These are phyloP conservation scores for Homarus americanus DNA, from an alignment of 1,140 invertebrate genomes.

Conservation along the genomic window DNA sequence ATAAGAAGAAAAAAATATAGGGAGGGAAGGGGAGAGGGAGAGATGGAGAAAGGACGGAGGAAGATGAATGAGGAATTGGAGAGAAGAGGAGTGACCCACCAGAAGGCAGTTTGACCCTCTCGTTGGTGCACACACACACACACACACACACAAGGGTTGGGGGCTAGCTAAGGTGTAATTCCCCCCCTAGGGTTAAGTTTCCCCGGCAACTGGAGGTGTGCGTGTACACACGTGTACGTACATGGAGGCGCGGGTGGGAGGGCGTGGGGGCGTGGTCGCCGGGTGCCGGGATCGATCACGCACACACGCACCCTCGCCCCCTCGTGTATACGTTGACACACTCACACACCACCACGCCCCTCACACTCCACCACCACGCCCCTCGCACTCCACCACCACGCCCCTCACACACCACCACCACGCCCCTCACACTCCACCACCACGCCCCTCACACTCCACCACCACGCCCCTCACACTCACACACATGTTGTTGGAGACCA, in stretches of 20 bases:
- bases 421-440: no score
- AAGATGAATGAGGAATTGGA: background rate
- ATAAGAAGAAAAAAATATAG: background rate
- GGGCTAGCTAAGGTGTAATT: background rate
- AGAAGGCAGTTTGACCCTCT: no score
- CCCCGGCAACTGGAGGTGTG: background rate
- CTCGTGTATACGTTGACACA: no score
- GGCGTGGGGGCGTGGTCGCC: background rate
- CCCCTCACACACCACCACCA: no score
- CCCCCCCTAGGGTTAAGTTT: background rate
- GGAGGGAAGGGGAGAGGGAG: background rate
- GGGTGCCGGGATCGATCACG: background rate
- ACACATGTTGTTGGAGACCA: no score
- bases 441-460: no score
- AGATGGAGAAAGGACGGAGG: conserved; percentile 28
- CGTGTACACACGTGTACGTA: background rate
- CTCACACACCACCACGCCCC: no score
- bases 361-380: no score
- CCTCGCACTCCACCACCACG: no score
- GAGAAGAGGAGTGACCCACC: no score
- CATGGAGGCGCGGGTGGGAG: background rate
- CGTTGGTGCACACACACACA: background rate
- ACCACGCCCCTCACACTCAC: no score
- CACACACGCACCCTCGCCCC: conserved; percentile 23
- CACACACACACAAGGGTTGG: background rate